A percentile compares a stretch with the other conserved stretches of the same genome.
phyloP scores from a whole-genome alignment of 2,113 vertebrate genomes.

The Tenebrosternarchus preto region DNA sequence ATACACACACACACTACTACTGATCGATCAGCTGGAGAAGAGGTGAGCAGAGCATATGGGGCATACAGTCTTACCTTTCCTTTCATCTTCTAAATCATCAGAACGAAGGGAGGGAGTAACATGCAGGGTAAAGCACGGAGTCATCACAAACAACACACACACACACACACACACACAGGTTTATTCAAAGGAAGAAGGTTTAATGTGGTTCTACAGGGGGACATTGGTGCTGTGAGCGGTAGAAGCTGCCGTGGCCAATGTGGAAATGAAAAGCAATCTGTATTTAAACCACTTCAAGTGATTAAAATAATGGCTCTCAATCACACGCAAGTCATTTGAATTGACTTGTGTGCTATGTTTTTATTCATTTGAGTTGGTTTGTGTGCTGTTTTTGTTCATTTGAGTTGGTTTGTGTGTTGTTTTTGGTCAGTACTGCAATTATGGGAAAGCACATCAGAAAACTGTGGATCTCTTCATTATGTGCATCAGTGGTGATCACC shows the following conservation, averaged over 20 bases:
- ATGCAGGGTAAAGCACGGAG: constrained; percentile 41
- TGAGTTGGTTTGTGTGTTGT: not conserved
- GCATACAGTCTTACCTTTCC: constrained; percentile 51
- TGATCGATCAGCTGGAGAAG: not conserved
- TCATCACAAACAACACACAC: constrained; percentile 29
- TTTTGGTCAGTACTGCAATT: not conserved
- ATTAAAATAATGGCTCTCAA: not conserved
- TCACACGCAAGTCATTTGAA: no score
- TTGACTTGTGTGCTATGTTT: no score
- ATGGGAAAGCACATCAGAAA: not conserved
- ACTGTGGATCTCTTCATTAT: not conserved
- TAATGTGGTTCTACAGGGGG: not conserved
- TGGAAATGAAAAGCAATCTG: not conserved
- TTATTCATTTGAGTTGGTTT: not conserved
- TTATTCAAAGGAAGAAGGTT: constrained; percentile 27
- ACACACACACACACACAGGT: constrained; percentile 31
- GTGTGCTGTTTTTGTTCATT: not conserved
- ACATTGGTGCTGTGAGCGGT: not conserved
- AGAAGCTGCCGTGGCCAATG: not conserved
- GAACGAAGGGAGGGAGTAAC: constrained; percentile 37
- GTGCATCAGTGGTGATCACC: constrained; percentile 2
- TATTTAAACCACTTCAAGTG: not conserved
- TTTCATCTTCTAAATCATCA: constrained; percentile 49
- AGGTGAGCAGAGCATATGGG: not conserved
- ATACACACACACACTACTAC: not conserved